A percentile compares a stretch with the other conserved stretches of the same genome.
phyloP scores from a whole-genome alignment of 2,797 vertebrate genomes.

The Parotocinclus haroldoi region DNA sequence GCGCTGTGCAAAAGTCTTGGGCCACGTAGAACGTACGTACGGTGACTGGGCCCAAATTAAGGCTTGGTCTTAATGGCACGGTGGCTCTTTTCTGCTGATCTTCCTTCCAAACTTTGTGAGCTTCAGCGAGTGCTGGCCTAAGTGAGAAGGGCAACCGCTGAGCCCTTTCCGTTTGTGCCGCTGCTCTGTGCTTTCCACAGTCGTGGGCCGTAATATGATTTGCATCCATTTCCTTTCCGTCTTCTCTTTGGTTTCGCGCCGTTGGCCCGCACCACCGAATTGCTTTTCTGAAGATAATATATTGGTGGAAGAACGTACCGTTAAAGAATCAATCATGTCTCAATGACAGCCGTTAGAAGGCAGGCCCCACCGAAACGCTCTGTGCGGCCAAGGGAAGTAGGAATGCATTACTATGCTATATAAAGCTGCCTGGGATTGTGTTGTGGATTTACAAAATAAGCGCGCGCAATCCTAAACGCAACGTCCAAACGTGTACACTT shows the following conservation, averaged over 20 bases:
- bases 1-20: no score
- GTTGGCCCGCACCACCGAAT: conserved; percentile 1
- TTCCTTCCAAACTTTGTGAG: no score
- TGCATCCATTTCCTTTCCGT: neutral
- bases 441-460: no score
- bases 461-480: no score
- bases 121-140: no score
- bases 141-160: no score
- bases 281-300: conserved; percentile 8
- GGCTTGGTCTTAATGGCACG: no score
- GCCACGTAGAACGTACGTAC: no score
- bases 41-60: no score
- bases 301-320: conserved; percentile 13
- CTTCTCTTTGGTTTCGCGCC: neutral
- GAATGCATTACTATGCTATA: neutral
- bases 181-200: neutral
- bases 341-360: neutral
- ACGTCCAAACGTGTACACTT: neutral
- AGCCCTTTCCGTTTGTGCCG: no score
- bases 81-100: no score
- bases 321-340: conserved; percentile 7
- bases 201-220: neutral
- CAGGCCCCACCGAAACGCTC: neutral
- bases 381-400: neutral
- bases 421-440: no score